Base-by-base conservation (phyloP, 1,140 invertebrate species). In the Eupristina koningsbergeri region DNA sequence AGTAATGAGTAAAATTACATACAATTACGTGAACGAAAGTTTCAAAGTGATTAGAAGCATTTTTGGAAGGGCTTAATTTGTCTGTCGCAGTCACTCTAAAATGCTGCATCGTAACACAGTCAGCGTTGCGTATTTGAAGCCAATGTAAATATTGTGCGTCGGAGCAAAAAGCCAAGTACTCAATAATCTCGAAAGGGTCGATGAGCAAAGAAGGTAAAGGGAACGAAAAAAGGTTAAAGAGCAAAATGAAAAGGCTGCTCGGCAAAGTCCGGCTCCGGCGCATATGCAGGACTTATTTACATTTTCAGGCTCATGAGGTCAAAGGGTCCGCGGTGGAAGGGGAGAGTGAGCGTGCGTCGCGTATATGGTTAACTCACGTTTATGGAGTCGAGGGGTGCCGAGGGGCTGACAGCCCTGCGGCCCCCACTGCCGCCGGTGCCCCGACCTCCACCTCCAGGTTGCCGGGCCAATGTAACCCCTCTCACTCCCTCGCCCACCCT, bases 401-500 rank as follows among this genome's bases (percentile, higher is more conserved):
- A 86, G 67, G 90, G 89, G 87, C 90, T 91, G 80, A 87, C 81
- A 87, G 88, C 91, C 89, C 91, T 89, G 88, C 91, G 91, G 89
- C 89, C 89, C 84, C 88, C 89, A 80, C 87, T 45, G 61, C 61
- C 81, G 71, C 36, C 58, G 82, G 89, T 13, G 41, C 89, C 79
- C 89, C 89, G 82, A 91, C 79, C 84, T 91, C 91, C 77, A 91
- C 89, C 89, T 91, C 91, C 91, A 92, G 91, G 64, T 90, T 92
- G 91, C 74, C 85, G 88, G 82, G 63, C 53, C 47, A 63, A 80
- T 80, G 58, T 64, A 45, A 53, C 71, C 29, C 17, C 29, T 71
- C 34, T 80, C 64, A 47, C 13, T 39, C 17, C 36, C 78, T 71
- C 47, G 11, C 64, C 36, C n/a, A 19, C 61, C 22, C 31, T 1